Evolutionary conservation across 1,140 invertebrate species (phyloP).

Genomic region (Eubasilissa regina): DNA sequence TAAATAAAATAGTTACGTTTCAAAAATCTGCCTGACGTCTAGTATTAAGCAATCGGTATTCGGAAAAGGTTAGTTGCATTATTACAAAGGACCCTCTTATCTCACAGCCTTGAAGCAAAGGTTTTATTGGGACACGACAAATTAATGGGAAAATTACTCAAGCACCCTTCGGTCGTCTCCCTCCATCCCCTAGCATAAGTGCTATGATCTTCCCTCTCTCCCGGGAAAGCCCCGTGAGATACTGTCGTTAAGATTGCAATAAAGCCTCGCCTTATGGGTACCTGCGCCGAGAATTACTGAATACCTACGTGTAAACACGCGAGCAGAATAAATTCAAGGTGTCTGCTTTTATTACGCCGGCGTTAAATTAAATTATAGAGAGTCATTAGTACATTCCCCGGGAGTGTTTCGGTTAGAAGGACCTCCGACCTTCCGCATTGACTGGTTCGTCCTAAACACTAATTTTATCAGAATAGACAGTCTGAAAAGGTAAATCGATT

Average conservation of each 20-base stretch:
- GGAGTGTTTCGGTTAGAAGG: constrained; percentile 12
- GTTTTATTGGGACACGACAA: constrained; percentile 58
- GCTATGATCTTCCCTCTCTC: constrained; percentile 24
- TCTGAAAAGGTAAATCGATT: no score
- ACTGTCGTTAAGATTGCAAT: constrained; percentile 61
- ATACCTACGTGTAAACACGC: constrained; percentile 60
- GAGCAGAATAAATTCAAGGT: constrained; percentile 56
- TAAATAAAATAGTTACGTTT: neutral
- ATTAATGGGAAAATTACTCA: constrained; percentile 60
- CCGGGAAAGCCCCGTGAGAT: constrained; percentile 49
- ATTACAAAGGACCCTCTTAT: constrained; percentile 22
- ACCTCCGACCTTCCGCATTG: neutral
- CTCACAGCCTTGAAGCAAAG: constrained; percentile 32
- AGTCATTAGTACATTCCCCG: constrained; percentile 53
- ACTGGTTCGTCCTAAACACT: constrained; percentile 11
- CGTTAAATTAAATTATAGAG: constrained; percentile 52
- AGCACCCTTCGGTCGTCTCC: constrained; percentile 42
- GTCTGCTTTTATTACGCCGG: constrained; percentile 48
- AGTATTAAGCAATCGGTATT: neutral
- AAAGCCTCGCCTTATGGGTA: constrained; percentile 53
- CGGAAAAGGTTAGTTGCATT: neutral
- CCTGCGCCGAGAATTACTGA: constrained; percentile 52
- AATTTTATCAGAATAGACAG: neutral
- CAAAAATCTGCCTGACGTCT: neutral
- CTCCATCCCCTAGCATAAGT: neutral